phyloP scores from a whole-genome alignment of 1,140 invertebrate genomes.

The Drosophila santomea region DNA sequence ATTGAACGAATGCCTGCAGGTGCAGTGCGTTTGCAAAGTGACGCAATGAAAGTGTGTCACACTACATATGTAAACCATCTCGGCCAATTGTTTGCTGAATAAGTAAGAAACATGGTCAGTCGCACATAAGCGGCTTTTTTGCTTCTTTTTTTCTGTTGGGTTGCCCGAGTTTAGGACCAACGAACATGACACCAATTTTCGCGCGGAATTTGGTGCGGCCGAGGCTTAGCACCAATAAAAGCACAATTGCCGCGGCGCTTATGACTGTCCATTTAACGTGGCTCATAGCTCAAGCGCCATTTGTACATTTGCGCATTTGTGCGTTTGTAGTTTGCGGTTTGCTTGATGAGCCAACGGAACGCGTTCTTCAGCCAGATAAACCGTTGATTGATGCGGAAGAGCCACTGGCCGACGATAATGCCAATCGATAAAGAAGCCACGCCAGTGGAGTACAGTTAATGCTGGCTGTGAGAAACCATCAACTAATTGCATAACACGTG shows the following conservation, averaged over 20 bases:
- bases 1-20: constrained; percentile 33
- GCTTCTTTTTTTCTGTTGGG: no score
- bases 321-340: constrained; percentile 41
- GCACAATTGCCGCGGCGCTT: constrained; percentile 51
- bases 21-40: constrained; percentile 58
- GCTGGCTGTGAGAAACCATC: background rate
- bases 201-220: constrained; percentile 50
- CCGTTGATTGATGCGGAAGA: constrained; percentile 66
- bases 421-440: constrained; percentile 47
- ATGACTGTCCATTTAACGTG: constrained; percentile 39
- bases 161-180: constrained; percentile 6
- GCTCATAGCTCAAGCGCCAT: constrained; percentile 36
- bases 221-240: constrained; percentile 73
- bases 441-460: constrained; percentile 21
- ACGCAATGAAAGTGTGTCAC: constrained; percentile 77
- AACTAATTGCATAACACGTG: background rate
- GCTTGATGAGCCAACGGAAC: constrained; percentile 56
- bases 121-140: constrained; percentile 54
- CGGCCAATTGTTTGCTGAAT: constrained; percentile 43
- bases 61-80: constrained; percentile 40
- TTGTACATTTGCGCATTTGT: background rate
- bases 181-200: constrained; percentile 62
- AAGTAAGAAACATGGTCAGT: constrained; percentile 25
- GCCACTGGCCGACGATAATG: constrained; percentile 50
- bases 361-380: constrained; percentile 36